Conservation (phyloP, 2,113 vertebrate genomes). For the Corythaixoides concolor region DNA sequence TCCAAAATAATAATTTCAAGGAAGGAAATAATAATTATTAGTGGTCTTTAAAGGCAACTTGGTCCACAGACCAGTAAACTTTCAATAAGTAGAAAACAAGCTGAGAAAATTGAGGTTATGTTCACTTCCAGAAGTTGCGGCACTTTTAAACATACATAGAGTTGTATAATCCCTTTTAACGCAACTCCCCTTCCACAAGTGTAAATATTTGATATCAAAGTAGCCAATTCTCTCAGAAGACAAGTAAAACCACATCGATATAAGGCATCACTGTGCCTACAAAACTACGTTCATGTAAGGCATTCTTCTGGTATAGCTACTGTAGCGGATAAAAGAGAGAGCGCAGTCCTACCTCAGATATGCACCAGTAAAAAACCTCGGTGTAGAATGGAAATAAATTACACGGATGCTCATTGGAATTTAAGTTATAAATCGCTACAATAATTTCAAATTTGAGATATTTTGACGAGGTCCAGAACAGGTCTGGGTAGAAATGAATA, state of each 20-base stretch:
- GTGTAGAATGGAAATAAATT: not conserved
- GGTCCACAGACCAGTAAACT: not conserved
- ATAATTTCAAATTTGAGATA: not conserved
- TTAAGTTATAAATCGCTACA: not conserved
- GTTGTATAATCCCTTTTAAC: not conserved
- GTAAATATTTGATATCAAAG: not conserved
- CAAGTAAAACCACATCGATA: not conserved
- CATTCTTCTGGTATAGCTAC: rapidly evolving
- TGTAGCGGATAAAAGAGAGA: not conserved
- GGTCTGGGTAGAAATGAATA: not conserved
- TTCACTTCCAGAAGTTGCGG: not conserved
- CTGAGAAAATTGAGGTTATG: not conserved
- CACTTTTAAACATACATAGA: rapidly evolving
- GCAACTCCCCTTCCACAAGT: not conserved
- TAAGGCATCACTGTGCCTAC: not conserved
- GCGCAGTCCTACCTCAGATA: not conserved
- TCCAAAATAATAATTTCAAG: not conserved
- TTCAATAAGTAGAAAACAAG: not conserved
- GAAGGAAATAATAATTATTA: not conserved
- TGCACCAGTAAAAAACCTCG: not conserved
- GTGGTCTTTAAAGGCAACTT: not conserved
- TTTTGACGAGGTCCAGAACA: not conserved
- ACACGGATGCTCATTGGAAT: not conserved
- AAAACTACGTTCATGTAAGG: not conserved
- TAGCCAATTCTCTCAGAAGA: not conserved